Base-by-base conservation (phyloP, 2,113 vertebrate genomes). In the Rhinogobius similis region DNA sequence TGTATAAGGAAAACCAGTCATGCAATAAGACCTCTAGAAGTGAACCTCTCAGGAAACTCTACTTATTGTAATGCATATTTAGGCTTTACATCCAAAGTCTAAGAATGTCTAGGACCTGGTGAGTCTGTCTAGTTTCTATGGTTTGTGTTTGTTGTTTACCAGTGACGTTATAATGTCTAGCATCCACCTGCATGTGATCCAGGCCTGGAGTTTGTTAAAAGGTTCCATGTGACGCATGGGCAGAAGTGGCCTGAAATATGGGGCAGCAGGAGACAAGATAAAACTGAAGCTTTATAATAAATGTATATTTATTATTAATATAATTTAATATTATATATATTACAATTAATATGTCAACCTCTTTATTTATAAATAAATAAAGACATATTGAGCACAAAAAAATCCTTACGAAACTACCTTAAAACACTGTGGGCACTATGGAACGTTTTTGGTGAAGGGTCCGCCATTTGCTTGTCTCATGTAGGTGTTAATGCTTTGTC, bases 231-330 rank as follows among this genome's bases (percentile, higher is more conserved):
- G 27, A n/a, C 10, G 18, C 58, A 8, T 61, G 8, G 58, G 58
- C 27, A 26, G 53, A 4, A 36, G 27, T 20, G 13, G 27, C 56
- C 27, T 59, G 27, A 59, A 32, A 18, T 59, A 29, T 1, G 24
- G 26, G 11, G 14, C 14, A 29, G 32, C 32, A 36, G 3, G 32
- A 36, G 32, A 36, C 6, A 8, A 44, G 43, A 44, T 18, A 5
- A 44, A 44, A 44, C 32, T 36, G 32, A 36, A 36, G 32, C 14
- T 43, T 41, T 16, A 14, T 44, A 44, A 18, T 18, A 18, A 3
- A 44, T 44, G 26, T 71, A 52, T 63, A 81, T 79, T 70, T 76
- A 46, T 77, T 62, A 66, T 71, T 68, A 64, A 75, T 36, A 16
- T 14, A 61, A 59, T n/a, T n/a, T n/a, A n/a, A n/a, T n/a, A n/a